A percentile compares a stretch with the other conserved stretches of the same genome.
These are phyloP conservation scores for Galendromus occidentalis DNA, from an alignment of 1,140 invertebrate species.

Conservation along the genomic window DNA sequence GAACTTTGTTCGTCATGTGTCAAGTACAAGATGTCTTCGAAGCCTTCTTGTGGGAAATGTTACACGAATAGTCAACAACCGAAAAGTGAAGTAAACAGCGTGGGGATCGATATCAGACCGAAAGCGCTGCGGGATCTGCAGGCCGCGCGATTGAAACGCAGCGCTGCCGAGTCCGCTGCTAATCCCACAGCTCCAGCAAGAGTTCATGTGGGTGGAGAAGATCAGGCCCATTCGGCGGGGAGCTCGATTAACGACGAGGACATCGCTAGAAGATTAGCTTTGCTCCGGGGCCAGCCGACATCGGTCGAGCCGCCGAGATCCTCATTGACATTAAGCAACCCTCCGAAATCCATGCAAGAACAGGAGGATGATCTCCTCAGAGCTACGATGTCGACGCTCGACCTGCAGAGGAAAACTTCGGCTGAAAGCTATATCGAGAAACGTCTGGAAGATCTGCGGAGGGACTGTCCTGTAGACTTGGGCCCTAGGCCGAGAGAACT, in stretches of 20 bases:
- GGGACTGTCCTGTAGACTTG: neutral
- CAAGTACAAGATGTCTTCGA: neutral
- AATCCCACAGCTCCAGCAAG: no score
- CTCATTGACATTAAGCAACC: neutral
- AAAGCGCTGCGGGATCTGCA: neutral
- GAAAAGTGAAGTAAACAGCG: neutral
- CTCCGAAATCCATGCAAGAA: neutral
- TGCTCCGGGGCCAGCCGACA: neutral
- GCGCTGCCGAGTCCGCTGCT: neutral
- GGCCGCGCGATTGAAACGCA: neutral
- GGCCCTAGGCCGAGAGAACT: neutral
- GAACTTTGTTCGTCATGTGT: neutral
- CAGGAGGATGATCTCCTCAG: neutral
- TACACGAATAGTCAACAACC: neutral
- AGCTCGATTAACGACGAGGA: neutral
- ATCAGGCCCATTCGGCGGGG: no score
- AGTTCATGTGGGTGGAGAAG: no score
- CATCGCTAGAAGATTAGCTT: neutral
- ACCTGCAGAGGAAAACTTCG: neutral
- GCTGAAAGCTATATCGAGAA: neutral
- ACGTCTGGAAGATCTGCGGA: neutral
- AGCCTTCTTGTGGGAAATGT: neutral
- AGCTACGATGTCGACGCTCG: neutral
- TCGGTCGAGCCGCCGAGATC: neutral
- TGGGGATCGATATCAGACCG: neutral